Base-by-base conservation (phyloP, 2,797 vertebrate genomes). In the Gymnothorax javanicus region DNA sequence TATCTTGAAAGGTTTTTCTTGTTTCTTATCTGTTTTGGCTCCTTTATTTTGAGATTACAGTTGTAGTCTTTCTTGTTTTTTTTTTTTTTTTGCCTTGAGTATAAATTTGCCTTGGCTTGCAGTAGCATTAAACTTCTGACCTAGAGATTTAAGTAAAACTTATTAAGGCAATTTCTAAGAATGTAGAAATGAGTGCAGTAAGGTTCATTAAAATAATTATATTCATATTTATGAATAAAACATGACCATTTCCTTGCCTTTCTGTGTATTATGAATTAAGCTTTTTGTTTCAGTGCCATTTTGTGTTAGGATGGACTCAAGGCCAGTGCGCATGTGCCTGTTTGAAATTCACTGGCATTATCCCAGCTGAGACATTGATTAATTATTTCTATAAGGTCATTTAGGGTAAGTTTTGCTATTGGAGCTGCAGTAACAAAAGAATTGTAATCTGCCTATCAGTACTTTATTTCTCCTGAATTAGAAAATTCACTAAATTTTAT, bases 171-270 rank as follows among this genome's bases (percentile, higher is more conserved):
- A 15, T 43, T 33, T 71, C 27, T 43, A 33, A 75, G 71, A 43
- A 43, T 75, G 71, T 43, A 17, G 15, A 43, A 43, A 43, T 75
- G 43, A 75, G 9, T 73, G 69, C 69, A 73, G 69, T 11, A 13
- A 73, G 69, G 25, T 43, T 33, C 33, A 33, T 75, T 75, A 75
- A 33, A 75, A 12, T 6, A 11, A 43, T 75, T 33, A 75, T 43
- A 75, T 33, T 75, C 71, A 33, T 43, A 75, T 75, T 75, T 43
- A 75, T 75, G 25, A 75, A 43, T 43, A 75, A 75, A 43, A 75
- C 71, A 71, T 33, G 12, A 7, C 33, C n/a, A 75, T 75, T 75
- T 13, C 71, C 13, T 75, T 69, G 23, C 64, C 64, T 43, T 2
- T 43, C 33, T n/a, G 64, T 7, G 27, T 9, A 27, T n/a, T 33